Conservation (phyloP, 23 tunicate species). For the Aplidium turbinatum region DNA sequence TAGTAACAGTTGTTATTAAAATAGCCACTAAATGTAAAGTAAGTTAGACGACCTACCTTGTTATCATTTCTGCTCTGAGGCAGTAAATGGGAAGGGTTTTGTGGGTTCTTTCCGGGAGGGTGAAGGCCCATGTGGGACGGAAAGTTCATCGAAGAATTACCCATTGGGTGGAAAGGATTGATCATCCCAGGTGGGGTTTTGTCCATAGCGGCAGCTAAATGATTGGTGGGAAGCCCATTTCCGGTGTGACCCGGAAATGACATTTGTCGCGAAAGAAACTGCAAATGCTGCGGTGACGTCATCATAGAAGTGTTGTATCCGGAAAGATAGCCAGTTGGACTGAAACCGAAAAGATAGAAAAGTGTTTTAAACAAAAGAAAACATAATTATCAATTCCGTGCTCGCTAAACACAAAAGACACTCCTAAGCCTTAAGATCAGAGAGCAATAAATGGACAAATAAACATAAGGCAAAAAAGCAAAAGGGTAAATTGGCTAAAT, state of each 20-base stretch:
- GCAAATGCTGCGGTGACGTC: conserved; percentile 64
- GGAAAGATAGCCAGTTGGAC: conserved; percentile 54
- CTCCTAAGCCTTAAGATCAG: too few species aligned
- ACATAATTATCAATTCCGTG: too few species aligned
- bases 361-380: too few species aligned
- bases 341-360: conserved; percentile 30
- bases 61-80: background rate
- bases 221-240: conserved; percentile 5
- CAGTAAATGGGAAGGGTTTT: background rate
- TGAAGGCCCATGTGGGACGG: conserved; percentile 31
- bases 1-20: too few species aligned
- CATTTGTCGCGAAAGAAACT: conserved; percentile 34
- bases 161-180: conserved; percentile 21
- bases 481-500: too few species aligned
- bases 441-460: too few species aligned
- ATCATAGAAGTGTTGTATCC: conserved; percentile 57
- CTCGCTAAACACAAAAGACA: too few species aligned
- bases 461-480: too few species aligned
- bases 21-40: background rate
- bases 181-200: conserved; percentile 3
- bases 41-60: background rate
- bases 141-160: conserved; percentile 7
- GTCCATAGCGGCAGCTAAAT: background rate
- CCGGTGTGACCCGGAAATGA: conserved; percentile 6
- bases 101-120: conserved; percentile 7